A percentile compares a stretch with the other conserved stretches of the same genome.
These are phyloP conservation scores for Mimumesa dahlbomi DNA, from an alignment of 2,888 invertebrate genomes.

Conservation along the genomic window DNA sequence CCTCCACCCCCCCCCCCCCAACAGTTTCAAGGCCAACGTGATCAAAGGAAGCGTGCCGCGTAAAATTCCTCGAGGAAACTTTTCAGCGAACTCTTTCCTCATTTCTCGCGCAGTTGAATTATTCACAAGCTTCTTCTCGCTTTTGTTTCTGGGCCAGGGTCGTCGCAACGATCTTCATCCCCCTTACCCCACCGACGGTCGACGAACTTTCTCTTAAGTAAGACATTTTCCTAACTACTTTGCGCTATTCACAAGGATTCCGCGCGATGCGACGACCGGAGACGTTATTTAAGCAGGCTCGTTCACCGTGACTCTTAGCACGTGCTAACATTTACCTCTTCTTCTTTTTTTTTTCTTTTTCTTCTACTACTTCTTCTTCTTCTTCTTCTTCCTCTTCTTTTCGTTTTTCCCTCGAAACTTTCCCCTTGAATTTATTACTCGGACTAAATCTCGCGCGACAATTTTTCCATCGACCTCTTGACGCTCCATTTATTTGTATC, in stretches of 20 bases:
- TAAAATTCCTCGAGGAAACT: constrained; percentile 77
- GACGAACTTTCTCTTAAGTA: constrained; percentile 68
- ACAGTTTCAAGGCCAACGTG: constrained; percentile 50
- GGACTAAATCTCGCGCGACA: not conserved
- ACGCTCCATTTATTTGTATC: not conserved
- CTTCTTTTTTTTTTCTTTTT: not conserved
- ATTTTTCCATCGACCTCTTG: not conserved
- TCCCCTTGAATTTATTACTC: constrained; percentile 36
- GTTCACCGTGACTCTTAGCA: constrained; percentile 41
- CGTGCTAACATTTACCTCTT: constrained; percentile 35
- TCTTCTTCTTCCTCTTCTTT: not conserved
- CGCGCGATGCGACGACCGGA: constrained; percentile 29
- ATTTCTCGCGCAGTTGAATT: constrained; percentile 79
- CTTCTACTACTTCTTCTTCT: too few species aligned
- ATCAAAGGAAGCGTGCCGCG: constrained; percentile 59
- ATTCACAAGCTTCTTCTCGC: constrained; percentile 79
- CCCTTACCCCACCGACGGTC: constrained; percentile 46
- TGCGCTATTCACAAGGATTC: constrained; percentile 51
- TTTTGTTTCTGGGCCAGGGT: constrained; percentile 80
- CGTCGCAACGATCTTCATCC: constrained; percentile 71
- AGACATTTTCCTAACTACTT: constrained; percentile 69
- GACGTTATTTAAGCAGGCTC: constrained; percentile 54
- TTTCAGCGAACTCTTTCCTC: constrained; percentile 79
- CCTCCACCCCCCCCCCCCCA: too few species aligned
- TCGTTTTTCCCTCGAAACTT: constrained; percentile 18